These are phyloP conservation scores for Hippocampus abdominalis DNA, from an alignment of 2,113 vertebrate genomes.

Conservation along the genomic window DNA sequence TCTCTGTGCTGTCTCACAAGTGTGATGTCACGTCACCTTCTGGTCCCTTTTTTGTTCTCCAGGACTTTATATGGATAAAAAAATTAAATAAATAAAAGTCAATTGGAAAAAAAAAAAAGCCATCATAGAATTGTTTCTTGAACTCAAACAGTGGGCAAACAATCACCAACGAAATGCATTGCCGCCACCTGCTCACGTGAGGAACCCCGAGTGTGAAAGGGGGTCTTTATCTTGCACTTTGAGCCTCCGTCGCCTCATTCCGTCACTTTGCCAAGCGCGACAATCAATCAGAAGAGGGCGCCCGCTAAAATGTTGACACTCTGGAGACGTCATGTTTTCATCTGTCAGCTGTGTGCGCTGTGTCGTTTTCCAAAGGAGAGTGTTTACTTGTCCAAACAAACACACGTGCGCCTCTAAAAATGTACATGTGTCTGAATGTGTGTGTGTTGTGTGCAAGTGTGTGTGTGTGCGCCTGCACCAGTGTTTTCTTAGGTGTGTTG, in stretches of 20 bases:
- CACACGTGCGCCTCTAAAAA: conserved; percentile 16
- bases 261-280: conserved; percentile 17
- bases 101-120: no score
- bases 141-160: no score
- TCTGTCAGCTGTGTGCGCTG: conserved; percentile 35
- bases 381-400: conserved; percentile 45
- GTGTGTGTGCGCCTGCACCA: conserved; percentile 13
- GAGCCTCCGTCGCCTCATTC: conserved; percentile 7
- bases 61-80: no score
- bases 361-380: conserved; percentile 29
- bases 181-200: no score
- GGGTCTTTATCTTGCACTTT: conserved; percentile 4
- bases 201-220: conserved; percentile 1
- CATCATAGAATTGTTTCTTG: no score
- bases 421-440: conserved; percentile 1
- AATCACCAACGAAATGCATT: no score
- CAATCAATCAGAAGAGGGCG: conserved; percentile 40
- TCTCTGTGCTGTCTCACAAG: no score
- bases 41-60: no score
- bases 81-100: no score
- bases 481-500: conserved; percentile 68
- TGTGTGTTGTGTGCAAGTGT: background rate
- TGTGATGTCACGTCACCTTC: no score
- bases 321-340: conserved; percentile 31
- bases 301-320: conserved; percentile 35